Conservation (phyloP, 2,888 invertebrate genomes). For the Horisme vitalbata region DNA sequence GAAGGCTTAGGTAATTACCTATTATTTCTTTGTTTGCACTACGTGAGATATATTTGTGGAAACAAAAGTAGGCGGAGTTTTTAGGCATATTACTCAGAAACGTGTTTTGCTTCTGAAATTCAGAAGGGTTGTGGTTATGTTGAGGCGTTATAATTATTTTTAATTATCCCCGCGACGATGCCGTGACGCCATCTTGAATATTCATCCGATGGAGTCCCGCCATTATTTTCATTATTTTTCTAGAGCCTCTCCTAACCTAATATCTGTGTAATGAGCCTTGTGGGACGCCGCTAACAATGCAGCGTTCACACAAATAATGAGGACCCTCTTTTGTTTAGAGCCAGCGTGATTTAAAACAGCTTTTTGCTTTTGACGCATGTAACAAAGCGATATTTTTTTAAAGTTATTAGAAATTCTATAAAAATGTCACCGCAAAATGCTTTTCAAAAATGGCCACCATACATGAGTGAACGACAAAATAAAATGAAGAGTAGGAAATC, state of each 20-base stretch:
- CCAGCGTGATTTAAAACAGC: slow-evolving; percentile 30
- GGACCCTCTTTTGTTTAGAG: slow-evolving; percentile 46
- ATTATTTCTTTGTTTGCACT: no score
- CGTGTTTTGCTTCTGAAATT: slow-evolving; percentile 13
- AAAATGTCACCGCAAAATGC: no score
- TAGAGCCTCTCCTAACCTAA: slow-evolving; percentile 62
- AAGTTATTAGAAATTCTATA: no score
- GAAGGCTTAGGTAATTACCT: no score
- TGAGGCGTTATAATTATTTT: slow-evolving; percentile 62
- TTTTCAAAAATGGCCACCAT: no score
- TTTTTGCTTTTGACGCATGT: slow-evolving; percentile 15
- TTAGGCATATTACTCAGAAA: neutral
- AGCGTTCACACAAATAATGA: slow-evolving; percentile 53
- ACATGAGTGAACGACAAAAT: no score
- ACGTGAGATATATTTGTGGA: no score
- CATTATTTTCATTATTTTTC: slow-evolving; percentile 56
- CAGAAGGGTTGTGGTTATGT: slow-evolving; percentile 10
- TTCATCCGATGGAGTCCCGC: slow-evolving; percentile 58
- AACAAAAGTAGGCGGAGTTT: neutral
- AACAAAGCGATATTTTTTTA: neutral
- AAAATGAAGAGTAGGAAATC: no score
- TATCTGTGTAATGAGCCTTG: slow-evolving; percentile 64
- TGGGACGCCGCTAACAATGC: slow-evolving; percentile 50
- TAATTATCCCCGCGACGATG: slow-evolving; percentile 57
- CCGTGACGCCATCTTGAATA: slow-evolving; percentile 53